Base-by-base conservation (phyloP, 2,113 vertebrate species). In the Trochalopteron elliotii region DNA sequence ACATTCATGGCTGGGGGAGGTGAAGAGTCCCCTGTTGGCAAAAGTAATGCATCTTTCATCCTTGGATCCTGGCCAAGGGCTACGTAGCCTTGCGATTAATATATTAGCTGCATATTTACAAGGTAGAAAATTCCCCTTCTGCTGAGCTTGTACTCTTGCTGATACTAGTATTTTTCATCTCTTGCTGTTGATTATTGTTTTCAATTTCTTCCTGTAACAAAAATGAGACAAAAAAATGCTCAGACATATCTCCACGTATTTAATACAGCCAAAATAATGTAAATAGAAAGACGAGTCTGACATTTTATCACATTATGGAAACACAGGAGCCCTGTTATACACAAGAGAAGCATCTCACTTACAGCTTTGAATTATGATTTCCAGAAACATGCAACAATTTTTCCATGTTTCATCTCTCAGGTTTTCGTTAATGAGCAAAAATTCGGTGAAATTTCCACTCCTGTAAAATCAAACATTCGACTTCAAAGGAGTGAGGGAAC, bases 391-490 rank as follows among this genome's bases (percentile, higher is more conserved):
- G 24, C 21, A 81, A 65, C 1, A 5, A 64, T 71, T 91, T 96
- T 78, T 81, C 70, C 15, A 42, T 42, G 57, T 91, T 91, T 75
- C 24, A 30, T 72, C n/a, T 91, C 77, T 83, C 87, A 87, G 37
- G 19, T 84, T 94, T 95, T 95, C 88, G n/a, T 33, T 87, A 84
- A 84, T 68, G 53, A 91, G 45, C 28, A 89, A 89, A 81, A 78
- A 5, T 12, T 56, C 4, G 1, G 80, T 49, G 50, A 87, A 89
- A 91, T n/a, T 91, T 49, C 18, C 6, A 5, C 25, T 79, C 23
- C 21, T 10, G 2, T 69, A 83, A 93, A 79, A 79, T 42, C 22
- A 44, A 90, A 59, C 7, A 67, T 20, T 65, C 1, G 2, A 59
- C 23, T 44, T 9, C 44, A 78, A 89, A 82, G 28, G 87, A 89